These are phyloP conservation scores for Hemithea aestivaria DNA, from an alignment of 2,888 invertebrate species.

Conservation along the genomic window DNA sequence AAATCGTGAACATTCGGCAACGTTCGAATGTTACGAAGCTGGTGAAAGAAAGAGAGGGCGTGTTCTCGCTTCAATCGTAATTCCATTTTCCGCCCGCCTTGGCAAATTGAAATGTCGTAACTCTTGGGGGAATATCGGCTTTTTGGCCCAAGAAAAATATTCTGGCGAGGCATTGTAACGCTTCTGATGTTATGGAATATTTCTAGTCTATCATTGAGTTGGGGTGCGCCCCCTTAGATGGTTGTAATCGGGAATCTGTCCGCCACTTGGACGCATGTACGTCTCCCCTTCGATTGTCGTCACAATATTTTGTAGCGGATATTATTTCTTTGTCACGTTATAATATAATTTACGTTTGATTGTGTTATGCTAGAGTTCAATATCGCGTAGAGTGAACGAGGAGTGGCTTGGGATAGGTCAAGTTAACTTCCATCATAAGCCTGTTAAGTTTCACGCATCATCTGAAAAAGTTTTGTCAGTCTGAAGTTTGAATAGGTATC, in stretches of 20 bases:
- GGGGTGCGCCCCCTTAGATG: conserved; percentile 62
- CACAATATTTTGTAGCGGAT: conserved; percentile 34
- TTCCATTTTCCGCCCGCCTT: conserved; percentile 81
- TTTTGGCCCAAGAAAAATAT: conserved; percentile 78
- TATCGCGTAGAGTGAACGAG: conserved; percentile 13
- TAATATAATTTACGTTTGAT: conserved; percentile 30
- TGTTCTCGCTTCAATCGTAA: conserved; percentile 77
- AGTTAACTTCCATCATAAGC: conserved; percentile 25
- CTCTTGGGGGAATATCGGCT: conserved; percentile 80
- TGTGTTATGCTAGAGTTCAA: conserved; percentile 12
- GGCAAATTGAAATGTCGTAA: conserved; percentile 81
- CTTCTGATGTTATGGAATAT: conserved; percentile 73
- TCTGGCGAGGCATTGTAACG: conserved; percentile 74
- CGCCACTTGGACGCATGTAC: conserved; percentile 53
- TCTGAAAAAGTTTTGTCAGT: conserved; percentile 5
- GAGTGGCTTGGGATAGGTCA: conserved; percentile 37
- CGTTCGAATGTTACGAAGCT: conserved; percentile 40
- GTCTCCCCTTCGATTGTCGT: conserved; percentile 42
- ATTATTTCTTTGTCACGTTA: conserved; percentile 33
- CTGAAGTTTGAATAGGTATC: neutral
- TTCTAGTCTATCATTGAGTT: conserved; percentile 70
- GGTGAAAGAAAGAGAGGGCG: conserved; percentile 37
- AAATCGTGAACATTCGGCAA: conserved; percentile 49
- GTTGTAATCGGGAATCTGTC: conserved; percentile 62
- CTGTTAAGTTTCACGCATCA: conserved; percentile 13